Percentiles rank a stretch among this genome's conserved stretches.
phyloP scores from a whole-genome alignment of 64 coral and sea anemone genomes.

The Acropora yongei region DNA sequence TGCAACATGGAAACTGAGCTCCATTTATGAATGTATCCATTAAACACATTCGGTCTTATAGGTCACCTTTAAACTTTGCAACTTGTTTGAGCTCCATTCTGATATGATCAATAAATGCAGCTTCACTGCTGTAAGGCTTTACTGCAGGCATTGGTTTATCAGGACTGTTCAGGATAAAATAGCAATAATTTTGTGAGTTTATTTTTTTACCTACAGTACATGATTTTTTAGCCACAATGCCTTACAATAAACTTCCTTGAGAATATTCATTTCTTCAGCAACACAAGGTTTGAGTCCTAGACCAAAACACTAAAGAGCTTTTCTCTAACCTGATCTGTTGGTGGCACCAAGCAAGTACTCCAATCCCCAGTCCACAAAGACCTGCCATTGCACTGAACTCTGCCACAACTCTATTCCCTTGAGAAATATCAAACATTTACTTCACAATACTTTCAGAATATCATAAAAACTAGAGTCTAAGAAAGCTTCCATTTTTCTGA shows the following conservation, averaged over 20 bases:
- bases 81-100: slow-evolving; percentile 59
- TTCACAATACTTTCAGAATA: no score
- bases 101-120: slow-evolving; percentile 70
- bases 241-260: background rate
- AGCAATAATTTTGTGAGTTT: no score
- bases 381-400: slow-evolving; percentile 86
- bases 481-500: no score
- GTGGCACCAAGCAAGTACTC: slow-evolving; percentile 76
- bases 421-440: background rate
- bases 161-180: slow-evolving; percentile 8
- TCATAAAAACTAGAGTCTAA: background rate
- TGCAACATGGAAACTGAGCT: no score
- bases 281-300: no score
- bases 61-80: slow-evolving; percentile 69
- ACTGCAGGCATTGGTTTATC: slow-evolving; percentile 53
- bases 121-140: slow-evolving; percentile 71
- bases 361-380: slow-evolving; percentile 71
- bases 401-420: slow-evolving; percentile 74
- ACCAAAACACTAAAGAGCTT: background rate
- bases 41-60: background rate
- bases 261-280: background rate
- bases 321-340: slow-evolving; percentile 67
- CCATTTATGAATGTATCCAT: no score
- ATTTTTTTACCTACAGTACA: no score
- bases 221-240: no score